Conservation (phyloP, 2,113 vertebrate species). For the Brienomyrus brachyistius region DNA sequence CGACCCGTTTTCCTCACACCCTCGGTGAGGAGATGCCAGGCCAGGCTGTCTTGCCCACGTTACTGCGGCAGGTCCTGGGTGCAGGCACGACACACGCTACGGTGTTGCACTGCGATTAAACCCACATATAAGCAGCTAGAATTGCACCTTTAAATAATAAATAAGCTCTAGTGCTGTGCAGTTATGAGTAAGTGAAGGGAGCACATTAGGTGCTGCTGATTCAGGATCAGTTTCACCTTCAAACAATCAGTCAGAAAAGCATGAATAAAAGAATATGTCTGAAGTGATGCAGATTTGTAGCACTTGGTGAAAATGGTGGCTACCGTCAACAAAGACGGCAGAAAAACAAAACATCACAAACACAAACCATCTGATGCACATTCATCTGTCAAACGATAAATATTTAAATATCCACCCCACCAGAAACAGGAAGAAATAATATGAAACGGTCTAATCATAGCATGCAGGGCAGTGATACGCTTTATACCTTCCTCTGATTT, state of each 20-base stretch:
- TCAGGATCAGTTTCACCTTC: conserved; percentile 66
- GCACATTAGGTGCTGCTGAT: conserved; percentile 50
- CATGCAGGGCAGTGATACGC: background rate
- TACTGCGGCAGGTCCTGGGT: background rate
- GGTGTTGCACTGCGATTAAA: conserved; percentile 27
- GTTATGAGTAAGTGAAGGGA: conserved; percentile 19
- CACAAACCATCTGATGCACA: conserved; percentile 57
- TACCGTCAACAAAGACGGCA: conserved; percentile 53
- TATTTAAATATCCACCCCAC: conserved; percentile 64
- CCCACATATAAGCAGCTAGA: conserved; percentile 63
- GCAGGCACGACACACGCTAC: background rate
- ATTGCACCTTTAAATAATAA: conserved; percentile 72
- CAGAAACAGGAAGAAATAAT: conserved; percentile 32
- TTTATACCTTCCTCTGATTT: background rate
- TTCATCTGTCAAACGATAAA: conserved; percentile 60
- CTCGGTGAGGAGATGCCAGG: background rate
- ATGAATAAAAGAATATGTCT: conserved; percentile 56
- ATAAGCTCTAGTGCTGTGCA: conserved; percentile 45
- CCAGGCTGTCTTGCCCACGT: background rate
- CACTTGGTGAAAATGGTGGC: conserved; percentile 38
- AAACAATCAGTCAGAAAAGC: conserved; percentile 62
- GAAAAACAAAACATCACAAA: conserved; percentile 61
- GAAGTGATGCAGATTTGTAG: conserved; percentile 60
- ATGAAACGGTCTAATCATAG: background rate
- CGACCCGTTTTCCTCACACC: background rate